Evolutionary conservation across 1,140 invertebrate genomes (phyloP).

Genomic region (Drosophila sulfurigaster): DNA sequence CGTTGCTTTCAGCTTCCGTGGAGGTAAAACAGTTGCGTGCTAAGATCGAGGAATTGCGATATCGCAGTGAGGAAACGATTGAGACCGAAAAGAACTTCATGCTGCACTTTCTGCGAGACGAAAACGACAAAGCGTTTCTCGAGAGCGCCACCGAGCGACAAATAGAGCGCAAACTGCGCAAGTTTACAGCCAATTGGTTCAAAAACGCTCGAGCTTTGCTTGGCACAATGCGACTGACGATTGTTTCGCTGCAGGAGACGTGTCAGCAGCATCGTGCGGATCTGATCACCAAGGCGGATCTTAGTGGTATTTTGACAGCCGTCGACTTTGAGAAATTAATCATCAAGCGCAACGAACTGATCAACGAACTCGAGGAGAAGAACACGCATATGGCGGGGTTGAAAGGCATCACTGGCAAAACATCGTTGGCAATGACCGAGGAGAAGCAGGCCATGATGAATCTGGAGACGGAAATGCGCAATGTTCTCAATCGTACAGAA

Average conservation of each 20-base stretch:
- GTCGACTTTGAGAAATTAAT: constrained; percentile 85
- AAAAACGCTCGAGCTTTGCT: constrained; percentile 73
- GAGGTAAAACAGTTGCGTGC: constrained; percentile 75
- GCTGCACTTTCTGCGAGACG: constrained; percentile 75
- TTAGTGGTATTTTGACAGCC: constrained; percentile 84
- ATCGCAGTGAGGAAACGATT: constrained; percentile 68
- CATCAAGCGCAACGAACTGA: constrained; percentile 84
- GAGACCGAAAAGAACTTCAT: constrained; percentile 78
- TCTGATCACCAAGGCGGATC: constrained; percentile 77
- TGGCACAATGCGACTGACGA: constrained; percentile 78
- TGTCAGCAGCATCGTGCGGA: constrained; percentile 74
- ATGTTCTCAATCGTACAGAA: constrained; percentile 57
- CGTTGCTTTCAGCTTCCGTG: constrained; percentile 47
- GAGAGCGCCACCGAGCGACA: constrained; percentile 73
- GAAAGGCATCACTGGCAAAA: constrained; percentile 84
- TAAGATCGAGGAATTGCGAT: constrained; percentile 74
- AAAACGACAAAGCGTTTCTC: constrained; percentile 60
- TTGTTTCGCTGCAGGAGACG: constrained; percentile 73
- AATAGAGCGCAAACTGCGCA: constrained; percentile 75
- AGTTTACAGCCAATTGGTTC: constrained; percentile 80
- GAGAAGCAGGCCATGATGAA: constrained; percentile 80
- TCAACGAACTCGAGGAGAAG: constrained; percentile 83
- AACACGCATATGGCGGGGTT: constrained; percentile 79
- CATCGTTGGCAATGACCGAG: constrained; percentile 74
- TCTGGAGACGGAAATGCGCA: constrained; percentile 69